Evolutionary conservation across 1,140 invertebrate genomes (phyloP).

Genomic region (Halictus rubicundus): DNA sequence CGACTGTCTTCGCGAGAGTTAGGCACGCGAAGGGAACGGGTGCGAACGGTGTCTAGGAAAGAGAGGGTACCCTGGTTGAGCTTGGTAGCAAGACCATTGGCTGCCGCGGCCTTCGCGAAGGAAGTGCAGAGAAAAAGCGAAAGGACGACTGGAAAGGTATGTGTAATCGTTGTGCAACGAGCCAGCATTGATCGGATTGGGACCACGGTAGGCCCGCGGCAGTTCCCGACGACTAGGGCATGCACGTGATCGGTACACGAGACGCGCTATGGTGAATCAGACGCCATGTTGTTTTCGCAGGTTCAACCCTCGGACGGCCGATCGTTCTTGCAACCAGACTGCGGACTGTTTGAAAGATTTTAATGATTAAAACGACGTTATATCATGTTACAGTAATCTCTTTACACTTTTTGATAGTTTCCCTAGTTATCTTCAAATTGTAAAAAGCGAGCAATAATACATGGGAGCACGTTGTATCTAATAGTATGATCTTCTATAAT

Average conservation of each 20-base stretch:
- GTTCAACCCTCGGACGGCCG: no score
- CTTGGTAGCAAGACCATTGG: neutral
- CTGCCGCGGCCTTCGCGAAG: neutral
- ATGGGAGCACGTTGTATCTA: no score
- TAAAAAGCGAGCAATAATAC: no score
- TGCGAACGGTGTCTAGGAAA: neutral
- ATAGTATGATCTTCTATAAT: no score
- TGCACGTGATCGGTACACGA: constrained; percentile 39
- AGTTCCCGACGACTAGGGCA: constrained; percentile 36
- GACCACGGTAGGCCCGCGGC: neutral
- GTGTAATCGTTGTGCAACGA: constrained; percentile 39
- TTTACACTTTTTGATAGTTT: no score
- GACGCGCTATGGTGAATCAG: neutral
- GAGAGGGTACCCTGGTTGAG: neutral
- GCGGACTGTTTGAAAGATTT: no score
- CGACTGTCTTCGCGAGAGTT: neutral
- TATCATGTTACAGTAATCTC: no score
- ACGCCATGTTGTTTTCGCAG: no score
- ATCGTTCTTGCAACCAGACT: no score
- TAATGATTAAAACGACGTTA: no score
- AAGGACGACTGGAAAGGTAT: constrained; percentile 52
- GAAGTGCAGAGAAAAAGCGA: constrained; percentile 49
- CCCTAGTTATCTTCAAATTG: no score
- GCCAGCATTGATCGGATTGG: constrained; percentile 33
- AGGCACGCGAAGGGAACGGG: neutral